phyloP scores from a whole-genome alignment of 2,888 invertebrate genomes.

The Aquatica leii region DNA sequence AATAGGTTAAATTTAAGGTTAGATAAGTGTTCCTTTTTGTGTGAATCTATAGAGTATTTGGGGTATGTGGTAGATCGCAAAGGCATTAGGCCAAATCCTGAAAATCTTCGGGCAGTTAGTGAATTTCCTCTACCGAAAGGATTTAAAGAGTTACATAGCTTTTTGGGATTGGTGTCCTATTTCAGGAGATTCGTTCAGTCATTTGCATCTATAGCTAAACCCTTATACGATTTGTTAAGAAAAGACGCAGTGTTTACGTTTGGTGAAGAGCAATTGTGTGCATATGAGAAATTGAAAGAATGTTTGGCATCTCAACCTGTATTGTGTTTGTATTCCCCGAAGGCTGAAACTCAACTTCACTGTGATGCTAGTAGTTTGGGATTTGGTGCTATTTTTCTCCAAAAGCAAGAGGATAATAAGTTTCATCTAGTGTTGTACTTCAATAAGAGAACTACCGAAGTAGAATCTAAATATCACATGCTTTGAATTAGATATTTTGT shows the following conservation, averaged over 20 bases:
- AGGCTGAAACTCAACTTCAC: too few species aligned
- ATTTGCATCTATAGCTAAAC: background rate
- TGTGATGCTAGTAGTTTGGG: background rate
- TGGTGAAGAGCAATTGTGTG: background rate
- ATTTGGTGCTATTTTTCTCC: background rate
- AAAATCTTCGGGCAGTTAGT: background rate
- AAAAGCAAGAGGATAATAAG: background rate
- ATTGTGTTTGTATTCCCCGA: background rate
- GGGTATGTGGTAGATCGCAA: background rate
- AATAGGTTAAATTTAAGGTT: background rate
- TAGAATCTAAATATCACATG: background rate
- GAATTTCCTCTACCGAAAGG: background rate
- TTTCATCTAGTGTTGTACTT: background rate
- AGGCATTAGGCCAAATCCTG: background rate
- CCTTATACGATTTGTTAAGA: background rate
- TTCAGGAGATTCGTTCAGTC: background rate
- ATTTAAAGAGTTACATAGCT: background rate
- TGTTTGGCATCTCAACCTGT: background rate
- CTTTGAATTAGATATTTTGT: background rate
- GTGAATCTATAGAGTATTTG: background rate
- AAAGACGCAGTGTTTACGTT: background rate
- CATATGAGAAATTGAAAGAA: background rate
- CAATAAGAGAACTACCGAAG: background rate
- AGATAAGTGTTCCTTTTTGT: constrained; percentile 1
- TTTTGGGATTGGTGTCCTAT: constrained; percentile 1